Evolutionary conservation across 2,797 vertebrate species (phyloP), one percentile per base, ranked within the genome.

Genomic region (Gymnocypris eckloni): DNA sequence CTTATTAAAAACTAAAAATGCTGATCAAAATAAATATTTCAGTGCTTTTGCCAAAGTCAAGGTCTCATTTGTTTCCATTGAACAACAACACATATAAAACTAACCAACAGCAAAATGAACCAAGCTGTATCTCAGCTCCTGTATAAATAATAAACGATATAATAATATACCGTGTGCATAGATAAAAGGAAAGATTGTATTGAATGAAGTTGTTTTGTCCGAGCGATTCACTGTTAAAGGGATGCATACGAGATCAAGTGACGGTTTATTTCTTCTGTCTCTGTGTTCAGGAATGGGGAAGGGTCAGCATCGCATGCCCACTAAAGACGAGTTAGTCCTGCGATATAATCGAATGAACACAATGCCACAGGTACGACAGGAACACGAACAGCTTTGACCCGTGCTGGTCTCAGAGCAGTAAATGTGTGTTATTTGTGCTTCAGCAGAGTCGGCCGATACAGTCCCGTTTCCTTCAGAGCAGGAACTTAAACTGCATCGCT

Each of bases 301-400:
- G 96, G 98, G 98, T 93, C 98, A 99, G 93, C 98, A 99, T 92
- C 97, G 98, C 89, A 99, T 99, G 98, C 98, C 98, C 50, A 98
- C 97, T 1, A 99, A 99, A 96, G 98, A 99, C 72, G 98, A 99
- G 89, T 94, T 99, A 92, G 98, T 99, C 89, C 98, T 99, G 93
- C 96, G 97, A 67, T 99, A 99, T 88, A 99, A 99, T 93, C 95
- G 98, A 87, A 99, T 99, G 98, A 99, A 99, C 94, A 99, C 98
- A 61, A 98, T 99, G 86, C 98, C 98, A 76, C 98, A 99, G 97
- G 98, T 99, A 94, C 0, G 4, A 15, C 25, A 50, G 12, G 7
- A 20, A 6, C 73, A 6, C 15, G 8, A 0, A 39, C 3, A 33
- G 25, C 3, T 16, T 6, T 56, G 48, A 59, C 8, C 64, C 18